Evolutionary conservation across 2,113 vertebrate genomes (phyloP).

Genomic region (Irena cyanogastra): DNA sequence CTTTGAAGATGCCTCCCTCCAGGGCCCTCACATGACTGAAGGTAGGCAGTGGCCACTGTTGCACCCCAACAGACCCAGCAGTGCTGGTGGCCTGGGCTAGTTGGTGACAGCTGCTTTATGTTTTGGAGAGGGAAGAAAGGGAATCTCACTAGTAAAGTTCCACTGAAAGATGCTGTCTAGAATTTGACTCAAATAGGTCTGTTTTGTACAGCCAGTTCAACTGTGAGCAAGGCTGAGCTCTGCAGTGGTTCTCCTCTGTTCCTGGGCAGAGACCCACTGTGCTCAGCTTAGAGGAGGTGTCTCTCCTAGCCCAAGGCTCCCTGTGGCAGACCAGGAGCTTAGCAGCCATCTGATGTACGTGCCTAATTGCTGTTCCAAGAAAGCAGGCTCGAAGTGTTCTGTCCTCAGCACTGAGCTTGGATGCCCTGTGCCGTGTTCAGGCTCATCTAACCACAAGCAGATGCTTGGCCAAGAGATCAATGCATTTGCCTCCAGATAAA

Average conservation of each 20-base stretch:
- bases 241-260: neutral
- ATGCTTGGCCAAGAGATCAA: rapidly evolving
- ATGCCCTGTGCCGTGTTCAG: neutral
- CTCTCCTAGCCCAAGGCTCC: neutral
- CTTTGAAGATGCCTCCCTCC: neutral
- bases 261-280: neutral
- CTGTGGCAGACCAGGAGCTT: neutral
- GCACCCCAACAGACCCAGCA: neutral
- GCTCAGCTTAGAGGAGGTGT: neutral
- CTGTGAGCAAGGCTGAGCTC: neutral
- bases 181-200: neutral
- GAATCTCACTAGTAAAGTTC: no score
- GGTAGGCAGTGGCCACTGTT: neutral
- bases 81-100: neutral
- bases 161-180: neutral
- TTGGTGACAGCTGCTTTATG: neutral
- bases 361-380: neutral
- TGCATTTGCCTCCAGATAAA: neutral
- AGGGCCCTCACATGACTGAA: rapidly evolving
- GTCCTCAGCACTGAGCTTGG: neutral
- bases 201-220: neutral
- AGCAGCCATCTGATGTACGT: neutral
- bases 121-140: neutral
- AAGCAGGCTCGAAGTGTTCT: neutral
- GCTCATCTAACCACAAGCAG: neutral